Evolutionary conservation across 2,888 invertebrate genomes (phyloP), one percentile per base, ranked within the genome.

Genomic region (Augiades crinisus): DNA sequence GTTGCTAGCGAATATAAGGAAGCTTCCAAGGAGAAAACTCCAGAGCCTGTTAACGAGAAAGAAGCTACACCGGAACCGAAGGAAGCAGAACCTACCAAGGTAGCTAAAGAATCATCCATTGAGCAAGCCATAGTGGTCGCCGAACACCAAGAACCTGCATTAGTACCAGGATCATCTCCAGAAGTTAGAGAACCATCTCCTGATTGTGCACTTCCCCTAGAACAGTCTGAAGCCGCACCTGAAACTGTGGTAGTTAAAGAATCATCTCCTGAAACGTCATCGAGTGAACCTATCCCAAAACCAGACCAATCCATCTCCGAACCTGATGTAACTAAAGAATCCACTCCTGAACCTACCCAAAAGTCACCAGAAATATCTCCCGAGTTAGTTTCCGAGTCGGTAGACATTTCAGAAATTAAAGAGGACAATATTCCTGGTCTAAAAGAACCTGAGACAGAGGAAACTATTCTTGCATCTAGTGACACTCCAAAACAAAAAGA

Each of bases 1-100:
- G 78, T 84, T 52, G 72, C 82, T 50, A 84, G 79, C 57, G 87
- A 87, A 64, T 85, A 83, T 57, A 67, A 65, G 19, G 81, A 83
- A 52, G 30, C 43, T 17, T 38, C 61, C 14, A 58, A 72, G n/a
- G 80, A 75, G 55, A 78, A 79, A 27, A 68, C 47, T 40, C 61
- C 69, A 14, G 77, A 74, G 61, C 57, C 65, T 3, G 57, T 59
- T 22, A 59, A 59, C 19, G 56, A 53, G 14, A 61, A 58, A 49
- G 64, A 65, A 54, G 27, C 49, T 7, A 33, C 52, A 24, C 34
- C 36, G 13, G 50, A 44, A 37, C 43, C 50, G 14, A 50, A 36
- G 22, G 50, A 43, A 50, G 24, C 43, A 55, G 70, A 73, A 49
- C 44, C 52, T 27, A 56, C 58, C 3, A 57, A 65, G 47, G 64